Percentiles rank a stretch among this genome's conserved stretches.
Evolutionary conservation across 1,140 invertebrate genomes (phyloP).

Genomic region (Zaprionus ghesquierei): DNA sequence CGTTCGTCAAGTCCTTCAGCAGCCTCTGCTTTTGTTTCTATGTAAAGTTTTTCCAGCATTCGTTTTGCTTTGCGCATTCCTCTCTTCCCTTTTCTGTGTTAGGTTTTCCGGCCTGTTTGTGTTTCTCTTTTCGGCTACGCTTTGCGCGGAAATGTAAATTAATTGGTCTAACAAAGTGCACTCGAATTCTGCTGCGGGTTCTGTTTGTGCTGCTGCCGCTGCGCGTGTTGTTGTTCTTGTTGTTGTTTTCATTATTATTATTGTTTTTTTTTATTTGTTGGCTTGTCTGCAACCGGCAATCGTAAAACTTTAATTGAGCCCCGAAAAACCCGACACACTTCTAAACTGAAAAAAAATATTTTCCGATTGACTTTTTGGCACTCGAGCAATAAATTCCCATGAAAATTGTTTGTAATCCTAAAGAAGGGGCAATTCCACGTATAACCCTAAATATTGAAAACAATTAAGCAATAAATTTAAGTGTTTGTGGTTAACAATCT

Average conservation of each 20-base stretch:
- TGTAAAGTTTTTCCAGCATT: conserved; percentile 54
- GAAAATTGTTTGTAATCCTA: background rate
- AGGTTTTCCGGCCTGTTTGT: conserved; percentile 29
- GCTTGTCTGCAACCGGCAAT: conserved; percentile 26
- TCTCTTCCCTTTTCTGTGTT: background rate
- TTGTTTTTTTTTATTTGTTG: conserved; percentile 32
- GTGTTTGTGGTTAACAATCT: background rate
- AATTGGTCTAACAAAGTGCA: conserved; percentile 81
- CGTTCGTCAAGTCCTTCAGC: conserved; percentile 55
- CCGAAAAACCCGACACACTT: background rate
- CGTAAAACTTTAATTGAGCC: conserved; percentile 53
- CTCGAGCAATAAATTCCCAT: conserved; percentile 41
- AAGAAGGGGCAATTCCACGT: background rate
- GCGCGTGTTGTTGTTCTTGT: too few relatives aligned
- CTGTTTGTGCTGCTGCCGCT: conserved; percentile 30
- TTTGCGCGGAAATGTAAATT: conserved; percentile 80
- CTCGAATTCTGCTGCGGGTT: conserved; percentile 64
- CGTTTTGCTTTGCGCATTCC: background rate
- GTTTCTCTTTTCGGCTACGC: conserved; percentile 35
- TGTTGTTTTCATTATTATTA: conserved; percentile 36
- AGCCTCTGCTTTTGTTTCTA: conserved; percentile 49
- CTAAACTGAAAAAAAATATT: background rate
- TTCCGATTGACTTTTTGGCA: conserved; percentile 41
- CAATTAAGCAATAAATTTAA: background rate
- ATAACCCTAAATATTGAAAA: background rate